Base-by-base conservation (phyloP, 2,888 invertebrate species). In the Magallana nippona region DNA sequence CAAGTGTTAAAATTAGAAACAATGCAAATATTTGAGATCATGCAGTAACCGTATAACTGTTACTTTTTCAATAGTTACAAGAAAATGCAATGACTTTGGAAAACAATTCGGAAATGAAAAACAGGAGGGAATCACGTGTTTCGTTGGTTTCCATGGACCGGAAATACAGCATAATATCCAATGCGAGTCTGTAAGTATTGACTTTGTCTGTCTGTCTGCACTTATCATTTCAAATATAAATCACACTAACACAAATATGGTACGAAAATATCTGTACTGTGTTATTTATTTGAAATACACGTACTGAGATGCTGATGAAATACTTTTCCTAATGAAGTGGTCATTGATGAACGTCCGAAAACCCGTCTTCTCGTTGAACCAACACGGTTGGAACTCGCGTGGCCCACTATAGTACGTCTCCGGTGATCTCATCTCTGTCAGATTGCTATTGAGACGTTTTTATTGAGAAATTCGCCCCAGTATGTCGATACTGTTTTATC, bases 141-240 rank as follows among this genome's bases (percentile, higher is more conserved):
- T 71, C 71, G 2, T 8, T 27, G 5, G 71, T 27, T 71, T 71
- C 71, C 27, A 71, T 71, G 27, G 71, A 71, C 71, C 71, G 71
- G 71, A 71, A 71, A 15, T 71, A 71, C 71, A 71, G 71, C 71
- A 71, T 71, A 22, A 71, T 71, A 22, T 71, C 71, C 71, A 71
- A 22, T 32, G 27, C 32, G 1, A 71, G 71, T 71, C 27, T 71
- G 71, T 71, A 17, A 71, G 71, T 71, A 71, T 71, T 15, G 8
- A 71, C 71, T 27, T 71, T 27, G 71, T 60, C 15, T 10, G 60
- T 60, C n/a, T 17, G 60, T 15, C 1, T 17, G 60, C 10, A 1
- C 3, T n/a, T 17, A n/a, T 8, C n/a, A 60, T 60, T 44, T 44
- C 44, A 44, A 44, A 8, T 44, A 0, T 44, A 5, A 44, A 0